Conservation (phyloP, 2,888 invertebrate genomes). For the Tipula vernalis region DNA sequence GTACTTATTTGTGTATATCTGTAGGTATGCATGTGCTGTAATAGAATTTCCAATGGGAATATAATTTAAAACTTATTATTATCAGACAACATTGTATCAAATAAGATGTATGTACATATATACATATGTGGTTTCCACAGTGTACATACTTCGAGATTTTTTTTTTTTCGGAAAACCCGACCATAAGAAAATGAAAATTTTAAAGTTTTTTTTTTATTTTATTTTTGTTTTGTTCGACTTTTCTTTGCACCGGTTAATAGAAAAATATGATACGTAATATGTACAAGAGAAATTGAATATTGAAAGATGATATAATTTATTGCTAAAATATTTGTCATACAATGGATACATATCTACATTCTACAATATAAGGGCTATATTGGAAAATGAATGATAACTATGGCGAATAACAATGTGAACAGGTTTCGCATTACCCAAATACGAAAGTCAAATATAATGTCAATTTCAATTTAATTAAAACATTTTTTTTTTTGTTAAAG, state of each 20-base stretch:
- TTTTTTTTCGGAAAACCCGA: neutral
- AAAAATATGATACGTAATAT: neutral
- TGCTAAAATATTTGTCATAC: neutral
- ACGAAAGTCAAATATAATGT: neutral
- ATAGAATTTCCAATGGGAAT: conserved; percentile 4
- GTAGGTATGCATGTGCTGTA: neutral
- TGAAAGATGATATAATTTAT: neutral
- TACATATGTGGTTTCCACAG: neutral
- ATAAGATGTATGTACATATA: neutral
- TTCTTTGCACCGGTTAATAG: neutral
- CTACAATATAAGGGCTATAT: neutral
- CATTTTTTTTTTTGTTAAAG: no score
- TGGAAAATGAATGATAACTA: neutral
- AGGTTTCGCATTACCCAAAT: neutral
- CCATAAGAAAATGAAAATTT: neutral
- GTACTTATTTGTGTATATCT: neutral
- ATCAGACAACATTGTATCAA: conserved; percentile 4
- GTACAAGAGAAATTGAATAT: neutral
- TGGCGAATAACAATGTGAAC: neutral
- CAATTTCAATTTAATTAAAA: no score
- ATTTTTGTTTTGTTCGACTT: neutral
- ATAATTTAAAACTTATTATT: neutral
- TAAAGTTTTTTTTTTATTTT: neutral
- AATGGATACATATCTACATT: neutral
- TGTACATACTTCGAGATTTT: neutral